These are phyloP conservation scores for Ormyrus thymus DNA, from an alignment of 2,888 invertebrate genomes.

Conservation along the genomic window DNA sequence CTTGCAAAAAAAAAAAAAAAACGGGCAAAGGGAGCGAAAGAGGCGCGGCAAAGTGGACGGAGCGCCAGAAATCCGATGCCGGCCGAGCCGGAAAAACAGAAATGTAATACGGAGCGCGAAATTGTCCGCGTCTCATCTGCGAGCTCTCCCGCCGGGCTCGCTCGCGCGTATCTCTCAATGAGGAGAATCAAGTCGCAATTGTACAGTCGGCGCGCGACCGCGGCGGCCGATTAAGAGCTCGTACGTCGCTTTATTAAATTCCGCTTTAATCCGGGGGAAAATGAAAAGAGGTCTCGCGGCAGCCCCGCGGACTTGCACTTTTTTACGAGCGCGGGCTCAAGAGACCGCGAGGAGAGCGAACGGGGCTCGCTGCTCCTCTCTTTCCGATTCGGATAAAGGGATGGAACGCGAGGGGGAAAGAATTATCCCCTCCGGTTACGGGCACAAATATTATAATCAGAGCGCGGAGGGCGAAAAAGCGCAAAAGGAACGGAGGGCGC, in stretches of 20 bases:
- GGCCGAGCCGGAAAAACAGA: conserved; percentile 17
- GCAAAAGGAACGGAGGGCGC: too few relatives aligned
- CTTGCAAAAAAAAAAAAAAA: conserved; percentile 27
- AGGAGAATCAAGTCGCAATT: conserved; percentile 61
- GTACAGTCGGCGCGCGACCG: conserved; percentile 57
- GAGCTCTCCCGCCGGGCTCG: conserved; percentile 41
- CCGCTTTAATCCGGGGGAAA: conserved; percentile 70
- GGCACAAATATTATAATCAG: too few relatives aligned
- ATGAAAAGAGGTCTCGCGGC: conserved; percentile 66
- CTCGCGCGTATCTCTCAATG: conserved; percentile 61
- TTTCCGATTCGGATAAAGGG: too few relatives aligned
- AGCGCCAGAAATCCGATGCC: conserved; percentile 25
- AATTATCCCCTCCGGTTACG: too few relatives aligned
- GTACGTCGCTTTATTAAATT: conserved; percentile 72
- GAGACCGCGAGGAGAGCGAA: conserved; percentile 16
- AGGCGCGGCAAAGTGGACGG: background rate
- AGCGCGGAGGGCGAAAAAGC: too few relatives aligned
- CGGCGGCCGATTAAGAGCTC: conserved; percentile 69
- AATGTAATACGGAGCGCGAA: conserved; percentile 32
- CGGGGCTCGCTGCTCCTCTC: background rate
- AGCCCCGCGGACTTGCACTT: background rate
- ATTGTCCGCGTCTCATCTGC: conserved; percentile 56
- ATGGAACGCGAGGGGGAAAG: too few relatives aligned
- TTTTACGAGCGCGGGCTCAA: conserved; percentile 17
- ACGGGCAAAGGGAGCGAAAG: background rate